Percentiles rank a stretch among this genome's conserved stretches.
Conservation (phyloP, 2,888 invertebrate species). For the Actias luna region DNA sequence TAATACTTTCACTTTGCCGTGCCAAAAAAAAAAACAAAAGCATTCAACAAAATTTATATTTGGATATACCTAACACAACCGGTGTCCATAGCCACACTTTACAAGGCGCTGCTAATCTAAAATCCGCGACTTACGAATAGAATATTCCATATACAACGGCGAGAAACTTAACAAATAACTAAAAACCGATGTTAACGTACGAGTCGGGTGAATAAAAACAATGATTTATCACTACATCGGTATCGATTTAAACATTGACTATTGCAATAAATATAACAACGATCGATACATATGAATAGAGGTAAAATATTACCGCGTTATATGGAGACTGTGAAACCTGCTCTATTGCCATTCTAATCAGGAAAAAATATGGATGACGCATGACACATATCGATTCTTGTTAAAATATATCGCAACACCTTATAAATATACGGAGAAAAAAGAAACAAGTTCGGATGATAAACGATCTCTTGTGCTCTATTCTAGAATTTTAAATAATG, state of each 20-base stretch:
- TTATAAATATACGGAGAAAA: slow-evolving; percentile 9
- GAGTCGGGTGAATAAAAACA: neutral
- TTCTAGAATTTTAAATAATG: no score
- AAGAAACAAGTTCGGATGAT: neutral
- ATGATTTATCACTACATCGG: slow-evolving; percentile 5
- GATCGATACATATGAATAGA: slow-evolving; percentile 13
- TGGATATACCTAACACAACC: neutral
- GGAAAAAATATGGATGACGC: slow-evolving; percentile 9
- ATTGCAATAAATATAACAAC: slow-evolving; percentile 15
- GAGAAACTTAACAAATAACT: neutral
- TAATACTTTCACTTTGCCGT: no score
- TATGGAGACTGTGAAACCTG: slow-evolving; percentile 14
- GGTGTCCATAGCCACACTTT: no score
- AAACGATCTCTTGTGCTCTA: no score
- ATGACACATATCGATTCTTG: slow-evolving; percentile 9
- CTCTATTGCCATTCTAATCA: slow-evolving; percentile 12
- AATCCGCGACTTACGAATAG: neutral
- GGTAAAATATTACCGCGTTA: slow-evolving; percentile 13
- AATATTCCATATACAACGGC: neutral
- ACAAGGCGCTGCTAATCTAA: neutral
- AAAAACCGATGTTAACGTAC: neutral
- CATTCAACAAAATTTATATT: no score
- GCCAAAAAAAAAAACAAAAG: no score
- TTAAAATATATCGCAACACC: slow-evolving; percentile 16
- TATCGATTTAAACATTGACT: slow-evolving; percentile 14